Evolutionary conservation across 2,797 vertebrate species (phyloP).

Genomic region (Hafferia zeledoni): DNA sequence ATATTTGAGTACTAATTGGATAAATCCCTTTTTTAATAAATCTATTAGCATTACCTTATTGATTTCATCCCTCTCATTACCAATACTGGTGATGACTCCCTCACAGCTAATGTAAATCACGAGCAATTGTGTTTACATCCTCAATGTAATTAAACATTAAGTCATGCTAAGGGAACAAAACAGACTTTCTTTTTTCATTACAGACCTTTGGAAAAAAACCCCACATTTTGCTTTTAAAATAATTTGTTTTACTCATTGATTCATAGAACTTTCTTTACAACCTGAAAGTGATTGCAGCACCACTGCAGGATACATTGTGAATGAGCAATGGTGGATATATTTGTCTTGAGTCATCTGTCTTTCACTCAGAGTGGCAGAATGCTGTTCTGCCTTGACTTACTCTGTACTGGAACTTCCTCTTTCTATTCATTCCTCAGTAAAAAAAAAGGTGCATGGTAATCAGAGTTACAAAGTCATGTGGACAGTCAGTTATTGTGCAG

Average conservation of each 20-base stretch:
- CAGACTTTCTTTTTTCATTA: background rate
- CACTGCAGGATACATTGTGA: background rate
- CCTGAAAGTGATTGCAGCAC: background rate
- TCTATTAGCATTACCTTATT: background rate
- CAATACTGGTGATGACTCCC: background rate
- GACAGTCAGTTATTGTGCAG: background rate
- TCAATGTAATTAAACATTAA: background rate
- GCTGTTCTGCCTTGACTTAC: background rate
- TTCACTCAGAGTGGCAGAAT: background rate
- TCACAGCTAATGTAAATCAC: background rate
- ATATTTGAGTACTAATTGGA: background rate
- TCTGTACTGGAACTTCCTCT: background rate
- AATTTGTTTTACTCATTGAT: background rate
- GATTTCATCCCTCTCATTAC: background rate
- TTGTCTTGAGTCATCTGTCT: background rate
- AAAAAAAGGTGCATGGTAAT: background rate
- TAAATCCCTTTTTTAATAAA: background rate
- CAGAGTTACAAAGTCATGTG: background rate
- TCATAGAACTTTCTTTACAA: background rate
- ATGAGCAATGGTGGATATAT: background rate
- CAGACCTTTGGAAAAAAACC: background rate
- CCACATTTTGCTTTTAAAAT: background rate
- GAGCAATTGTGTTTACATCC: background rate
- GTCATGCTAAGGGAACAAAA: background rate
- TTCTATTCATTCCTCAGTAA: background rate